phyloP scores from a whole-genome alignment of 92 coral and sea anemone genomes.

The Epizoanthus illoricatus region DNA sequence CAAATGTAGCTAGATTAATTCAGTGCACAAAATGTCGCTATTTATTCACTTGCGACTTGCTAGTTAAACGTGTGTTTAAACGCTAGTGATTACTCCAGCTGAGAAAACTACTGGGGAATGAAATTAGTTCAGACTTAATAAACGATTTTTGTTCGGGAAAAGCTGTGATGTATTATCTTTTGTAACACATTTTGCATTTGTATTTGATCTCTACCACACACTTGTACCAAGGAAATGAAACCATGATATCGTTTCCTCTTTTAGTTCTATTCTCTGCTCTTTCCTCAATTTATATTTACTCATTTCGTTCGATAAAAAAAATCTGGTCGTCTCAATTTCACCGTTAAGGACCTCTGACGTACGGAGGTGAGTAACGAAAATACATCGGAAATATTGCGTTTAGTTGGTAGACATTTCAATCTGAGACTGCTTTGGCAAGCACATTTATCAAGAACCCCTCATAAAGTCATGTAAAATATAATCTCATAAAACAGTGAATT shows the following conservation, averaged over 20 bases:
- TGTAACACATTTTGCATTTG: conserved; percentile 17
- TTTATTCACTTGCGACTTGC: conserved; percentile 37
- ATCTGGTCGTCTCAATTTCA: conserved; percentile 21
- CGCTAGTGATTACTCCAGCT: conserved; percentile 26
- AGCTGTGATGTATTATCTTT: conserved; percentile 26
- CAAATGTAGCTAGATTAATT: conserved; percentile 40
- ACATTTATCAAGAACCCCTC: conserved; percentile 16
- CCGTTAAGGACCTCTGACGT: conserved; percentile 26
- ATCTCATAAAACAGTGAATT: conserved; percentile 33
- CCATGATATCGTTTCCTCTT: background rate
- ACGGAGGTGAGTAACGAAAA: background rate
- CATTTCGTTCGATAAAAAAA: conserved; percentile 19
- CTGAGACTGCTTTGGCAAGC: conserved; percentile 7
- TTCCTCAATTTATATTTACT: conserved; percentile 28
- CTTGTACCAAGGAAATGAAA: conserved; percentile 11
- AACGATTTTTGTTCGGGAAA: conserved; percentile 37
- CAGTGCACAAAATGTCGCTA: conserved; percentile 32
- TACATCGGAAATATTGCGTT: conserved; percentile 38
- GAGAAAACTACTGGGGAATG: conserved; percentile 29
- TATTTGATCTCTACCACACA: background rate
- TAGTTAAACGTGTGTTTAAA: conserved; percentile 38
- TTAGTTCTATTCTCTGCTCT: conserved; percentile 2
- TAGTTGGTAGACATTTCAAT: conserved; percentile 25
- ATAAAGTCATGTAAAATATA: conserved; percentile 11
- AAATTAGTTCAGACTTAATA: conserved; percentile 37